These are phyloP conservation scores for Pseudobourletiella spinata DNA, from an alignment of 1,140 invertebrate genomes.

Conservation along the genomic window DNA sequence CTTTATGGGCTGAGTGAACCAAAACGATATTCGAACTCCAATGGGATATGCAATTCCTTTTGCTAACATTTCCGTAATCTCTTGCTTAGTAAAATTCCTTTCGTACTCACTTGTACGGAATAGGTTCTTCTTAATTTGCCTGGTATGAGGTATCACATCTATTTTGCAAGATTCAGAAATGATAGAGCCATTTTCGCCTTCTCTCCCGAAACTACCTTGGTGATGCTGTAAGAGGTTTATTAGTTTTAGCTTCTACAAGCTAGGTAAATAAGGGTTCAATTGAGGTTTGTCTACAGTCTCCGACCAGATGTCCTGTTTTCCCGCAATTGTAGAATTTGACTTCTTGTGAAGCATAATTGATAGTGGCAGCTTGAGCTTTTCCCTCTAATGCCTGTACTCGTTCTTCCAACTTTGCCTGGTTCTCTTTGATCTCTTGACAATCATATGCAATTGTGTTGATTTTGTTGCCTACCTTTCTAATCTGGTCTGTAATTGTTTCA, in stretches of 20 bases:
- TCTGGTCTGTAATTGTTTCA: too few species aligned
- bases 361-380: too few species aligned
- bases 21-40: not conserved
- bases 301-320: not conserved
- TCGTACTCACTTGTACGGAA: not conserved
- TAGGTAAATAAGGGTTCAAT: too few species aligned
- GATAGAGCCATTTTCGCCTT: conserved; percentile 2
- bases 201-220: too few species aligned
- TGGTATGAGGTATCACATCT: not conserved
- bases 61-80: conserved; percentile 3
- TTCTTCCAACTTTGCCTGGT: not conserved
- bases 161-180: not conserved
- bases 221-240: too few species aligned
- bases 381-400: not conserved
- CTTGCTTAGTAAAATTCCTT: not conserved
- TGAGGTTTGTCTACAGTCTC: too few species aligned
- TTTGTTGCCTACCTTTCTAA: not conserved
- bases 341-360: not conserved
- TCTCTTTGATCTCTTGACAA: not conserved
- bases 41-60: not conserved
- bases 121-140: not conserved
- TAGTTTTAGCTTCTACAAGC: too few species aligned
- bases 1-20: not conserved
- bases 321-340: not conserved
- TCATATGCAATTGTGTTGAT: not conserved